These are phyloP conservation scores for Pasiphila rectangulata DNA, from an alignment of 2,888 invertebrate species.

Conservation along the genomic window DNA sequence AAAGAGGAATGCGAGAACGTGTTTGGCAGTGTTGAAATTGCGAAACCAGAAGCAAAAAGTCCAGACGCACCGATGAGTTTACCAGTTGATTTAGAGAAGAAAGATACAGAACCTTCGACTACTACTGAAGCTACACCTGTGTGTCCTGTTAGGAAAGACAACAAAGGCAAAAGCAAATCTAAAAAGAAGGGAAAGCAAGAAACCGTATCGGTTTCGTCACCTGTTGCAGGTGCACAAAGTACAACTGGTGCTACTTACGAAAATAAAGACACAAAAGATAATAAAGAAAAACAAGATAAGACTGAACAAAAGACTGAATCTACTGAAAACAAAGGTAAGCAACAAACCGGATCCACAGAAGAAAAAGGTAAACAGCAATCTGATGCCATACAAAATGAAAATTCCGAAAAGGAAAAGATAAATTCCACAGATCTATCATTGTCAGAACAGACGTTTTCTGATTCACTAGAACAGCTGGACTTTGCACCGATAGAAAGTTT, in stretches of 20 bases:
- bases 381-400: constrained; percentile 18
- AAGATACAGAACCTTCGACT: constrained; percentile 4
- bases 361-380: constrained; percentile 60
- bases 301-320: constrained; percentile 44
- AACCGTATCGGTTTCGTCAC: constrained; percentile 19
- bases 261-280: constrained; percentile 35
- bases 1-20: constrained; percentile 20
- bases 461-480: constrained; percentile 30
- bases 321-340: constrained; percentile 33
- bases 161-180: constrained; percentile 61
- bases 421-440: constrained; percentile 18
- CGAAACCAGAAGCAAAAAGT: constrained; percentile 2
- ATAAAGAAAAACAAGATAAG: constrained; percentile 42
- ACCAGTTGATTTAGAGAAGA: constrained; percentile 14
- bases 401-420: constrained; percentile 6
- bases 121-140: constrained; percentile 37
- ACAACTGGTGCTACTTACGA: constrained; percentile 25
- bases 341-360: constrained; percentile 37
- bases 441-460: constrained; percentile 20
- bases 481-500: constrained; percentile 69
- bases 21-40: constrained; percentile 15
- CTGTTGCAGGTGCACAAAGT: constrained; percentile 14
- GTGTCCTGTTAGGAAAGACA: constrained; percentile 60
- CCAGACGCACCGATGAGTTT: constrained; percentile 1
- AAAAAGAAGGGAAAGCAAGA: constrained; percentile 66